A percentile compares a stretch with the other conserved stretches of the same genome.
Evolutionary conservation across 1,140 invertebrate genomes (phyloP).

Genomic region (Drosophila rufa): DNA sequence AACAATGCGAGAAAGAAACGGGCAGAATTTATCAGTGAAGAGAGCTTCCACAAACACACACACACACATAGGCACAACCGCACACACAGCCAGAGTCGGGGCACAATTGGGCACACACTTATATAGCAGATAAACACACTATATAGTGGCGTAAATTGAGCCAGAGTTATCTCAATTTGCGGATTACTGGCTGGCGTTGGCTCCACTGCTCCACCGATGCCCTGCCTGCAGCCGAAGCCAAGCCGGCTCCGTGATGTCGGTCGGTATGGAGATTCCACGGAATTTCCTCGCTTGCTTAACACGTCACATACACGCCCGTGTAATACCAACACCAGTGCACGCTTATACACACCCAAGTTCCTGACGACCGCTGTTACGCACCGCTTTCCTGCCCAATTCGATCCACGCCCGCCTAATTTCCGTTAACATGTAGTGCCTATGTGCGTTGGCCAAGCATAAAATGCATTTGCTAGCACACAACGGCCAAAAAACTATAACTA

Average conservation of each 20-base stretch:
- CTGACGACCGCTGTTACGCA: conserved; percentile 76
- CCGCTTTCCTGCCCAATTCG: conserved; percentile 56
- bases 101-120: conserved; percentile 68
- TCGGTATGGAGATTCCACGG: conserved; percentile 32
- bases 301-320: conserved; percentile 78
- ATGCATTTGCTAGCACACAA: conserved; percentile 72
- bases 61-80: conserved; percentile 4
- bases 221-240: conserved; percentile 4
- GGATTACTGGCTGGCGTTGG: conserved; percentile 20
- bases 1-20: conserved; percentile 37
- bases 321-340: conserved; percentile 28
- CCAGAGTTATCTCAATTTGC: conserved; percentile 70
- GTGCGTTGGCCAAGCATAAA: conserved; percentile 53
- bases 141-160: conserved; percentile 76
- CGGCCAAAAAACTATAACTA: conserved; percentile 74
- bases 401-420: conserved; percentile 45
- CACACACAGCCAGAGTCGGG: conserved; percentile 30
- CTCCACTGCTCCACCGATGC: not conserved
- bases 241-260: conserved; percentile 35
- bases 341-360: conserved; percentile 71
- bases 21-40: conserved; percentile 67
- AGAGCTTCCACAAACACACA: conserved; percentile 52
- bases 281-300: conserved; percentile 65
- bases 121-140: conserved; percentile 55
- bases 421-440: conserved; percentile 67